phyloP scores from a whole-genome alignment of 1,140 invertebrate species.

The Trachymyrmex septentrionalis region DNA sequence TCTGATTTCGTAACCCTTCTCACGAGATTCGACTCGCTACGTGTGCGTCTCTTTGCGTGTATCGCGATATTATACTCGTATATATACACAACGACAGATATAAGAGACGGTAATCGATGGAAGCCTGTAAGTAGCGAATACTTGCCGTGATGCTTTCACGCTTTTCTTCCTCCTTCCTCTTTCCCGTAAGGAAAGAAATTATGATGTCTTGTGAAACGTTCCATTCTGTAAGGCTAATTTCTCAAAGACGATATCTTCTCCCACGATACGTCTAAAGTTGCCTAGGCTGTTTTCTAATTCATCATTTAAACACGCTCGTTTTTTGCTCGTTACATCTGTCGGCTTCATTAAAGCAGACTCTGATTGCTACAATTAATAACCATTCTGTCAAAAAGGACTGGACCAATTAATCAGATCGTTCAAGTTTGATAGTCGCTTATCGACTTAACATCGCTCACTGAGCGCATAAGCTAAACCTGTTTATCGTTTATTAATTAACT shows the following conservation, averaged over 20 bases:
- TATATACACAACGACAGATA: background rate
- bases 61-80: constrained; percentile 2
- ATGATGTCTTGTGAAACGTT: constrained; percentile 18
- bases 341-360: background rate
- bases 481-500: constrained; percentile 59
- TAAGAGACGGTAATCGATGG: background rate
- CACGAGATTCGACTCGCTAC: constrained; percentile 32
- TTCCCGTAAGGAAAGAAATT: background rate
- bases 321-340: constrained; percentile 22
- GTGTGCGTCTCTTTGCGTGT: background rate
- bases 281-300: background rate
- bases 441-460: constrained; percentile 38
- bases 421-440: constrained; percentile 55
- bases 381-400: constrained; percentile 35
- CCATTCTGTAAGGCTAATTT: constrained; percentile 26
- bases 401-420: constrained; percentile 50
- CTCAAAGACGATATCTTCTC: background rate
- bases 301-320: constrained; percentile 10
- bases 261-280: background rate
- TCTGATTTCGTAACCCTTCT: constrained; percentile 37
- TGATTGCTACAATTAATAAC: constrained; percentile 47
- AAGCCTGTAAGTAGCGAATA: background rate
- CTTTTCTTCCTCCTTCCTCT: background rate
- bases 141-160: background rate
- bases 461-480: constrained; percentile 36